Evolutionary conservation across 1,140 invertebrate genomes (phyloP).

Genomic region (Anastrepha obliqua): DNA sequence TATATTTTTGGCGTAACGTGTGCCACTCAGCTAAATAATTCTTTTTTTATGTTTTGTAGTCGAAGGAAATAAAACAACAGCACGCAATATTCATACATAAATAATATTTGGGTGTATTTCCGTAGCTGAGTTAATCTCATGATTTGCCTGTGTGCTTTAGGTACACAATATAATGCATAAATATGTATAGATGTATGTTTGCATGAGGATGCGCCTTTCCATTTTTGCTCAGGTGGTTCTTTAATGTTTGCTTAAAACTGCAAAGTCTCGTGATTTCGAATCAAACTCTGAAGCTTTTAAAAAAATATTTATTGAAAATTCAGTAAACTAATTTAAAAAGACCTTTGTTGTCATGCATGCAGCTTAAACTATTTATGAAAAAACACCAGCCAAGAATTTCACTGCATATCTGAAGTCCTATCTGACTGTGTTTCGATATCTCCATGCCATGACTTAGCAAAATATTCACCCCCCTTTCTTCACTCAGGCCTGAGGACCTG

Average conservation of each 20-base stretch:
- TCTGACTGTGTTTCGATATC: no score
- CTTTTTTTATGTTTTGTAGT: slow-evolving; percentile 13
- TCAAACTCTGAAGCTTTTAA: not conserved
- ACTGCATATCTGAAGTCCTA: no score
- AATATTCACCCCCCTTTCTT: no score
- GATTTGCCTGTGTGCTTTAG: not conserved
- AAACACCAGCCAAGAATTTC: no score
- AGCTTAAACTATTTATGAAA: no score
- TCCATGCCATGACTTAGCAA: no score
- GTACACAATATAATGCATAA: not conserved
- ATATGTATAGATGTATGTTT: not conserved
- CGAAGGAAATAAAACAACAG: slow-evolving; percentile 21
- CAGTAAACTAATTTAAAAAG: not conserved
- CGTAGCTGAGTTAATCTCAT: slow-evolving; percentile 25
- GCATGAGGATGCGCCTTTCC: no score
- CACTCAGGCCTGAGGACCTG: no score
- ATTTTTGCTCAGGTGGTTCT: not conserved
- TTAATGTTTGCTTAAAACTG: not conserved
- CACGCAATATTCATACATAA: slow-evolving; percentile 28
- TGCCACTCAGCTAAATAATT: slow-evolving; percentile 28
- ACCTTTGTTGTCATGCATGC: not conserved
- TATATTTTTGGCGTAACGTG: slow-evolving; percentile 56
- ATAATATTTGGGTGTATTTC: slow-evolving; percentile 49
- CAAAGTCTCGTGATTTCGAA: not conserved
- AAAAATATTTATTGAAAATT: not conserved